phyloP scores from a whole-genome alignment of 2,797 vertebrate genomes.

The Adelosebastes latens region DNA sequence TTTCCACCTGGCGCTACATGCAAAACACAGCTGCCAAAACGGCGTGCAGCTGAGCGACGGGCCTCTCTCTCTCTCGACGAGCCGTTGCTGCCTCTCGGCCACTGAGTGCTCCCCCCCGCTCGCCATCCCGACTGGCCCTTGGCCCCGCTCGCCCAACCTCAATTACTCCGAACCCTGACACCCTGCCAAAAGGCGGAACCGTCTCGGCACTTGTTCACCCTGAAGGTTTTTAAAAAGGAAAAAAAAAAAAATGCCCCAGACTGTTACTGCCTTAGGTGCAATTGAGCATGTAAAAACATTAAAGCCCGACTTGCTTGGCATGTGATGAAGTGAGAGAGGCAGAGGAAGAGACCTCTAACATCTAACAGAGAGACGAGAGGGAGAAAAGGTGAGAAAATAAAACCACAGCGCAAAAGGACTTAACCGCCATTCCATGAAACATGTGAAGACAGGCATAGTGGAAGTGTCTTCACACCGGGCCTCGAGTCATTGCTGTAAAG shows the following conservation, averaged over 20 bases:
- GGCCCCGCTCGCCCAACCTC: slow-evolving; percentile 37
- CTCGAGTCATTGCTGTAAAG: slow-evolving; percentile 29
- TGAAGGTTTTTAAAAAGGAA: slow-evolving; percentile 14
- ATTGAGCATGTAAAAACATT: slow-evolving; percentile 65
- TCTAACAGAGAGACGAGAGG: slow-evolving; percentile 7
- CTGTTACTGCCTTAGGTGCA: slow-evolving; percentile 64
- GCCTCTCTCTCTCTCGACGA: slow-evolving; percentile 10
- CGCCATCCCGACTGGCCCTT: slow-evolving; percentile 44
- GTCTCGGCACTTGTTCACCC: slow-evolving; percentile 44
- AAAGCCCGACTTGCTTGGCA: slow-evolving; percentile 29
- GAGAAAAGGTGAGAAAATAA: slow-evolving; percentile 24
- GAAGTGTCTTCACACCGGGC: slow-evolving; percentile 28
- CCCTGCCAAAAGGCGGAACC: slow-evolving; percentile 48
- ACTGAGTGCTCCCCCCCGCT: slow-evolving; percentile 20
- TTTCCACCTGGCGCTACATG: slow-evolving; percentile 67
- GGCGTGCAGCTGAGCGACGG: slow-evolving; percentile 40
- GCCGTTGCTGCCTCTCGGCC: slow-evolving; percentile 13
- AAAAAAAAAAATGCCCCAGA: slow-evolving; percentile 22
- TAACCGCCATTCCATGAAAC: slow-evolving; percentile 12
- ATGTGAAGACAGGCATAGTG: slow-evolving; percentile 37
- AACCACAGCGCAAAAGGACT: slow-evolving; percentile 4
- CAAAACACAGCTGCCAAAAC: slow-evolving; percentile 71
- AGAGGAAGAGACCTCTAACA: slow-evolving; percentile 6
- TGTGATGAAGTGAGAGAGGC: slow-evolving; percentile 34
- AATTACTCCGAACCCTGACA: slow-evolving; percentile 55